These are phyloP conservation scores for Psophia crepitans DNA, from an alignment of 2,113 vertebrate genomes.

Conservation along the genomic window DNA sequence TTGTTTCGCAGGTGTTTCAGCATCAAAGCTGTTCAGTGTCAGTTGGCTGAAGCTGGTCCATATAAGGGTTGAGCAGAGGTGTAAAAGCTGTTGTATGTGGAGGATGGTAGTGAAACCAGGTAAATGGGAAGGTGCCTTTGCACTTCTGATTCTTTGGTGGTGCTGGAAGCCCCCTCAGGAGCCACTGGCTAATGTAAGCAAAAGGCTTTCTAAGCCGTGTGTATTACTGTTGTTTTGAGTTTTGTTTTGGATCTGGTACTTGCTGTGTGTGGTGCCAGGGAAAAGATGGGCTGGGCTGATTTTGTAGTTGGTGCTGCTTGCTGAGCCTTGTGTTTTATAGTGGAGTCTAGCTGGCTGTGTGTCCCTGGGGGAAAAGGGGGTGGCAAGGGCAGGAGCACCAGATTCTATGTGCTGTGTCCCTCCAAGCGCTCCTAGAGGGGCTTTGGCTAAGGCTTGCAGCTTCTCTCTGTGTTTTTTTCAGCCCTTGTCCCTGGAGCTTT, in stretches of 20 bases:
- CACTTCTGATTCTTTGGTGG: accelerated
- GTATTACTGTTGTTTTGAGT: neutral
- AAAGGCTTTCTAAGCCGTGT: neutral
- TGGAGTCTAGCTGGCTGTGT: accelerated
- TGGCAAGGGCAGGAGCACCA: neutral
- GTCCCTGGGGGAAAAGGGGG: neutral
- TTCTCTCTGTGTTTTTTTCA: neutral
- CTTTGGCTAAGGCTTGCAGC: neutral
- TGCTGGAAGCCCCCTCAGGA: neutral
- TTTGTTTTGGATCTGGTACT: neutral
- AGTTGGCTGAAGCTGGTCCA: neutral
- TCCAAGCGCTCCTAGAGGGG: neutral
- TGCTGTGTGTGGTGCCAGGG: accelerated
- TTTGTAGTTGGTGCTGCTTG: neutral
- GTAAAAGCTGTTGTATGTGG: accelerated
- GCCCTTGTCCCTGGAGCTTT: neutral
- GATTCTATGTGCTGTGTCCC: neutral
- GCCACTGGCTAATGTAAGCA: neutral
- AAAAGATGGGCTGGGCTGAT: neutral
- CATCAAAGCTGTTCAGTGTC: neutral
- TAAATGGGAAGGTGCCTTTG: neutral
- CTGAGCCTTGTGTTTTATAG: accelerated
- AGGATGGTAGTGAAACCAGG: neutral
- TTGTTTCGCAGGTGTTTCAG: neutral
- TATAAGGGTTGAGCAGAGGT: accelerated